Evolutionary conservation across 2,888 invertebrate genomes (phyloP), one percentile per base, ranked within the genome.

Genomic region (Biston stratarius): DNA sequence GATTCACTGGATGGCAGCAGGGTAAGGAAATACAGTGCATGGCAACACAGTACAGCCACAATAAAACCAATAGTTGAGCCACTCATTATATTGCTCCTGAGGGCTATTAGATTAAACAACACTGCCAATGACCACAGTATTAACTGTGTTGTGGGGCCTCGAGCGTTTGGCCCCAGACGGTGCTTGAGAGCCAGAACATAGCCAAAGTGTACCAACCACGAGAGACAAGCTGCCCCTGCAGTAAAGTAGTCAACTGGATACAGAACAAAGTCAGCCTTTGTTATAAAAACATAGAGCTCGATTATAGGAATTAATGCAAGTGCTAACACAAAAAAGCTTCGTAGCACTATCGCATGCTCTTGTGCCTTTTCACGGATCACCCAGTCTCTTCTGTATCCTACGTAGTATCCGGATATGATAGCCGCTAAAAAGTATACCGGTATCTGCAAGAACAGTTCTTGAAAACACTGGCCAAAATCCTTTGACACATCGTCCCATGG

Each of bases 381-480:
- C 87, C 94, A 95, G 69, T 95, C 94, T 64, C 92, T 93, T 77
- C 96, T 95, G 74, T 95, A 95, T 11, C 98, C 98, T 74, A 96
- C 95, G 84, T 97, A 96, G 90, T 96, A 98, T 0, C 97, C 96
- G n/a, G 98, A 98, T 53, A 95, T 86, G 14, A 96, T 92, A 5
- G 97, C 97, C 74, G 98, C 94, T 44, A 98, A 79, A 55, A 95
- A 94, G 79, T 96, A 95, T 51, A 96, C 87, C 14, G 98, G 98
- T 76, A 97, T 95, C 86, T 97, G 96, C 44, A 99, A 94, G 81
- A 96, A 96, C 59, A 98, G 88, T 87, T 97, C 96, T 87, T 98
- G 97, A 84, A 98, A 98, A 87, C 98, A 99, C 66, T 96, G 92
- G 64, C 97, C 96, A 78, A 98, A 95, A 90, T 98, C 97, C 81